Evolutionary conservation across 2,797 vertebrate species (phyloP).

Genomic region (Arremon aurantiirostris): DNA sequence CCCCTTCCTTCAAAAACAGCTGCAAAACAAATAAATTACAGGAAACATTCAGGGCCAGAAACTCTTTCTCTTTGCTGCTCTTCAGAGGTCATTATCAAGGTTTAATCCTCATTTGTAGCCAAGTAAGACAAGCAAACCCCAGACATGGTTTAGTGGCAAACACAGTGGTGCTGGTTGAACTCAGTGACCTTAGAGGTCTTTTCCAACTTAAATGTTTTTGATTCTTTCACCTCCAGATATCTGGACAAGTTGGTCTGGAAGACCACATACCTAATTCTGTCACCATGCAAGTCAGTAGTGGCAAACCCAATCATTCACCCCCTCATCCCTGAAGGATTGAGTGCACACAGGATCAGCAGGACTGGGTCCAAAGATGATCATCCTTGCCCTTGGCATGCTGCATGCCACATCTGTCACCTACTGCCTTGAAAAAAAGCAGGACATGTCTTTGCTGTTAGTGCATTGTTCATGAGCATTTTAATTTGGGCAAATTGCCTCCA

Average conservation of each 20-base stretch:
- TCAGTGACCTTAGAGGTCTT: background rate
- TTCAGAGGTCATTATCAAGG: background rate
- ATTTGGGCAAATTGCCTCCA: background rate
- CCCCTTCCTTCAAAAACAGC: background rate
- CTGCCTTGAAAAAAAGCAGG: background rate
- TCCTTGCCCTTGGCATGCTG: background rate
- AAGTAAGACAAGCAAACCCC: background rate
- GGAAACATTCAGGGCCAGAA: background rate
- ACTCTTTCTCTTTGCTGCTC: background rate
- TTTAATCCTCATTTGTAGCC: background rate
- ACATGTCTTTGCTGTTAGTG: background rate
- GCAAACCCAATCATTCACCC: background rate
- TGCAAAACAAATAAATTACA: background rate
- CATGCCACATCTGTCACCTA: background rate
- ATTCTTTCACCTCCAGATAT: background rate
- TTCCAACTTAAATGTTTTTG: background rate
- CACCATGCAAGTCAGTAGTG: background rate
- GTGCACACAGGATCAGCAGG: background rate
- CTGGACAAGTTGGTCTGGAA: background rate
- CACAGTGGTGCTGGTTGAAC: background rate
- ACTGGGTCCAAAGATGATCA: accelerated
- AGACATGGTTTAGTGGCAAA: background rate
- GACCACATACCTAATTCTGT: background rate
- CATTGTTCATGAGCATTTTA: background rate
- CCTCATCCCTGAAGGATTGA: accelerated